Evolutionary conservation across 2,888 invertebrate genomes (phyloP).

Genomic region (Nebria brevicollis): DNA sequence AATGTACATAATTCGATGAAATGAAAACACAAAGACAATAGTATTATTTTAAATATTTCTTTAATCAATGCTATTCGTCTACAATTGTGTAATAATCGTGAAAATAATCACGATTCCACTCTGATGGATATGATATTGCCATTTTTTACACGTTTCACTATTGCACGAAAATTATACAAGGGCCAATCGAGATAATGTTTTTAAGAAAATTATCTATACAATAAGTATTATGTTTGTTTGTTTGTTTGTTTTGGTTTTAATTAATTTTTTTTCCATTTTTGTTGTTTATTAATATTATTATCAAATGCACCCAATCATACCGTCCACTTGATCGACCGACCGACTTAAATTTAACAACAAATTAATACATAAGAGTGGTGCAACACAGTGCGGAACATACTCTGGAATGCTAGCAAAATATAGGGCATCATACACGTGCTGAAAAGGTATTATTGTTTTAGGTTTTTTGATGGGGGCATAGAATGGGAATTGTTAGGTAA

Average conservation of each 20-base stretch:
- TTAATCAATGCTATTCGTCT: slow-evolving; percentile 64
- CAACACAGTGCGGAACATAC: slow-evolving; percentile 46
- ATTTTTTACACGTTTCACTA: slow-evolving; percentile 62
- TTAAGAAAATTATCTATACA: slow-evolving; percentile 47
- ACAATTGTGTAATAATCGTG: slow-evolving; percentile 61
- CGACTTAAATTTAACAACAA: slow-evolving; percentile 44
- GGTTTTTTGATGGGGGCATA: background rate
- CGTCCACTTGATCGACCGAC: slow-evolving; percentile 44
- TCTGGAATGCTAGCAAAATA: slow-evolving; percentile 45
- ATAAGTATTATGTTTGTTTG: slow-evolving; percentile 41
- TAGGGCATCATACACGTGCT: slow-evolving; percentile 29
- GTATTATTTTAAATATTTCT: slow-evolving; percentile 61
- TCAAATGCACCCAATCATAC: slow-evolving; percentile 47
- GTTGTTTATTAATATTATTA: slow-evolving; percentile 32
- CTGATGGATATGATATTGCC: slow-evolving; percentile 64
- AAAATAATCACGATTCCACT: slow-evolving; percentile 59
- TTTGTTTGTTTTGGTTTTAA: slow-evolving; percentile 5
- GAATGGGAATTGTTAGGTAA: background rate
- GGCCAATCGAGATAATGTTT: slow-evolving; percentile 44
- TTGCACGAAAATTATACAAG: slow-evolving; percentile 59
- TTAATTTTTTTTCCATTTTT: slow-evolving; percentile 11
- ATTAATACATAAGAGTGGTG: slow-evolving; percentile 44
- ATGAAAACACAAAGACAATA: background rate
- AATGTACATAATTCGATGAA: background rate
- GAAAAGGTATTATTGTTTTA: slow-evolving; percentile 20